Percentiles rank a stretch among this genome's conserved stretches.
These are phyloP conservation scores for Catotricha subobsoleta DNA, from an alignment of 2,888 invertebrate species.

Conservation along the genomic window DNA sequence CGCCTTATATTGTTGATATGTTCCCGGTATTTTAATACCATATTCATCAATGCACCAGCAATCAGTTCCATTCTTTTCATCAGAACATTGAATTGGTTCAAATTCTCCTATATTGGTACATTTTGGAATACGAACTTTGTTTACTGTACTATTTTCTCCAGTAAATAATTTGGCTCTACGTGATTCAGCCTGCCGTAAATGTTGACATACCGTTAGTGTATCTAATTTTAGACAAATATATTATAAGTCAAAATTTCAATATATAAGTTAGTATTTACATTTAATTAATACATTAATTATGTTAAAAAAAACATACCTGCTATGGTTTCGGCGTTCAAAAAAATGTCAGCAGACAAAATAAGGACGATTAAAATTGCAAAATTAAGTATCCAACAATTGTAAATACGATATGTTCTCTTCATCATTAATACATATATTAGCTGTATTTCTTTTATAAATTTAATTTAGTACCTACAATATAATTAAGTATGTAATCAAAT, in stretches of 20 bases:
- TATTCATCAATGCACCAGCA: conserved; percentile 75
- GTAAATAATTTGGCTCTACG: conserved; percentile 40
- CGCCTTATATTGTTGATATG: conserved; percentile 34
- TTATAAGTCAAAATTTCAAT: background rate
- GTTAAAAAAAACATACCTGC: no score
- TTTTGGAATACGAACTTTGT: conserved; percentile 45
- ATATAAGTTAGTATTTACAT: no score
- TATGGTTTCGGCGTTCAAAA: no score
- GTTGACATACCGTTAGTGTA: conserved; percentile 42
- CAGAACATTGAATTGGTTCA: conserved; percentile 58
- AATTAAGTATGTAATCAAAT: no score
- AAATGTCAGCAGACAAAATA: no score
- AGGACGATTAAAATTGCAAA: no score
- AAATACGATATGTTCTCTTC: no score
- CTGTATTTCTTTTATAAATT: no score
- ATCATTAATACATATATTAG: no score
- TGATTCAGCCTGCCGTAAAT: conserved; percentile 41
- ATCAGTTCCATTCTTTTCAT: conserved; percentile 43
- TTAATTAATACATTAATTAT: no score
- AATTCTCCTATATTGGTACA: conserved; percentile 56
- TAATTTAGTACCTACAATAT: no score
- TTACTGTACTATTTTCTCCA: conserved; percentile 24
- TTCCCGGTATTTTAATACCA: conserved; percentile 62
- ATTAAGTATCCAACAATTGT: no score
- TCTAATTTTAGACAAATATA: conserved; percentile 15